phyloP scores from a whole-genome alignment of 2,113 vertebrate species.

The Tiliqua scincoides region DNA sequence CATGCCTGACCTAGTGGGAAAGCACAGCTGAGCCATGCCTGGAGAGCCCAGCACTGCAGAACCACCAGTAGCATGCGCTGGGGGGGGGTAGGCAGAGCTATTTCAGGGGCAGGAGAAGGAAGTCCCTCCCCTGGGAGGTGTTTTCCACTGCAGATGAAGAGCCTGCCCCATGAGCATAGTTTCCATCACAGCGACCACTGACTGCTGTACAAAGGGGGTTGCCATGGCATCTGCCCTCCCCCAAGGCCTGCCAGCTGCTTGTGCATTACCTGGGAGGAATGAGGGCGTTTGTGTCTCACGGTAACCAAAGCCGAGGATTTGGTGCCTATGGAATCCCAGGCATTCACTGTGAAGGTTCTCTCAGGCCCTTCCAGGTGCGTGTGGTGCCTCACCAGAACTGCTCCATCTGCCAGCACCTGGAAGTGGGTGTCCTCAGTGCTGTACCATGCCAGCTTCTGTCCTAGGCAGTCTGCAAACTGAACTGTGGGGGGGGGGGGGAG shows the following conservation, averaged over 20 bases:
- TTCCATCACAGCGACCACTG: not conserved
- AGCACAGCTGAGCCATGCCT: not conserved
- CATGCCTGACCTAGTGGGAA: not conserved
- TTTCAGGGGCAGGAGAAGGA: not conserved
- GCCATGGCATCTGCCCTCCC: not conserved
- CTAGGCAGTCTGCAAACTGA: slow-evolving; percentile 16
- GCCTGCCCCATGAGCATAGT: not conserved
- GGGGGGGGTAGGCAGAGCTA: not conserved
- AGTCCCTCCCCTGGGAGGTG: not conserved
- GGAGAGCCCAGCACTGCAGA: not conserved
- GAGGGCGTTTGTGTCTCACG: not conserved
- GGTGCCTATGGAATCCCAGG: not conserved
- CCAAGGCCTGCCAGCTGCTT: not conserved
- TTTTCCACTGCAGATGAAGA: not conserved
- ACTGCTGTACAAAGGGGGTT: not conserved
- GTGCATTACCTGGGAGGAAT: not conserved
- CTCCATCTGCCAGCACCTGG: not conserved
- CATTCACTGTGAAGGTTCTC: not conserved
- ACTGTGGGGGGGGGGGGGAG: slow-evolving; percentile 12
- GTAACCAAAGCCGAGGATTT: not conserved
- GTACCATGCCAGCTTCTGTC: not conserved
- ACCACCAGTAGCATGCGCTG: too few relatives aligned
- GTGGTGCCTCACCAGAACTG: slow-evolving; percentile 12
- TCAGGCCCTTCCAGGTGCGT: not conserved
- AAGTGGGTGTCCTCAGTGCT: not conserved